Evolutionary conservation across 2,113 vertebrate species (phyloP).

Genomic region (Eolophus roseicapilla): DNA sequence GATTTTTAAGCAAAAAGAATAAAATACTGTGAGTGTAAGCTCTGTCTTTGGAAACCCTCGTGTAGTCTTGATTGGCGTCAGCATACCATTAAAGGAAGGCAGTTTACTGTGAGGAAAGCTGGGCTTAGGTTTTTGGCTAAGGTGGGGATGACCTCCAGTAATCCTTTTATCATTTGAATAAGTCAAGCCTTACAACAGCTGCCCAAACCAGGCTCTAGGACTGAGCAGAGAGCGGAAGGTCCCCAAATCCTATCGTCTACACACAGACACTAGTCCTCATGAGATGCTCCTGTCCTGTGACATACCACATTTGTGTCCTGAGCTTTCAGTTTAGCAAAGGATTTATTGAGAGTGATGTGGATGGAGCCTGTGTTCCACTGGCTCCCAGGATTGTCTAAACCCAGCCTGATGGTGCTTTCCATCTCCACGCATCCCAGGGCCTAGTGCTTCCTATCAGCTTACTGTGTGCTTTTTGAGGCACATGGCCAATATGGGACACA

Average conservation of each 20-base stretch:
- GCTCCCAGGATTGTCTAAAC: not conserved
- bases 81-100: not conserved
- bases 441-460: not conserved
- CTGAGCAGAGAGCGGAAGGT: not conserved
- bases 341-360: not conserved
- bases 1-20: not conserved
- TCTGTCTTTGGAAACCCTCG: not conserved
- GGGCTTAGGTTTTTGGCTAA: not conserved
- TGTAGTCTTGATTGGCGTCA: not conserved
- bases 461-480: not conserved
- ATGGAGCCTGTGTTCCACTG: not conserved
- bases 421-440: not conserved
- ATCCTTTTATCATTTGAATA: not conserved
- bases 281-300: not conserved
- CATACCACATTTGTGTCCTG: fast-evolving
- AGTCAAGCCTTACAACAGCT: not conserved
- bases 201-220: not conserved
- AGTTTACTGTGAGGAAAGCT: not conserved
- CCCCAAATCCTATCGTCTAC: not conserved
- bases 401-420: not conserved
- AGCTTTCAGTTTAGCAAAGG: not conserved
- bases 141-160: not conserved
- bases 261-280: fast-evolving
- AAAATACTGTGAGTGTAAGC: fast-evolving
- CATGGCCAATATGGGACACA: fast-evolving